Base-by-base conservation (phyloP, 2,888 invertebrate genomes). In the Prionchulus punctatus region DNA sequence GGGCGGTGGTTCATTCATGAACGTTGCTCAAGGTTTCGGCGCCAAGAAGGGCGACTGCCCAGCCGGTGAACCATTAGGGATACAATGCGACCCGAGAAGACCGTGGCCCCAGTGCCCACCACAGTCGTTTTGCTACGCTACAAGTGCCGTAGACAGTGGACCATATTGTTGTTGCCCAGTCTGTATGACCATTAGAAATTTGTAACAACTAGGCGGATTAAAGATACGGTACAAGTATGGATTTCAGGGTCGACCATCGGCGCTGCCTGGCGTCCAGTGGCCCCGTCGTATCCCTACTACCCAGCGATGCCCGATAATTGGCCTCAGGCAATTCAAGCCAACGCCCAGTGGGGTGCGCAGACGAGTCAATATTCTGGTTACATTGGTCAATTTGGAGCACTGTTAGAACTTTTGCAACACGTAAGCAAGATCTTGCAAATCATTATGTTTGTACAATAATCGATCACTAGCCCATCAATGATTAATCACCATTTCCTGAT, bases 71-170 rank as follows among this genome's bases (percentile, higher is more conserved):
- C 64, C 66, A 7, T 64, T 70, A 47, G 66, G 66, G 26, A 64
- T 68, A 50, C 68, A 69, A 50, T 69, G 69, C 56, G 69, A 69
- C 60, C 66, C 69, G 31, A 69, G 69, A 61, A 58, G 68, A 28
- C 69, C 69, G 43, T 70, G 69, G 69, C 69, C 69, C 45, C 66
- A 67, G 58, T 69, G 69, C 59, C 69, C 69, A 27, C 69, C 69
- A 45, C 69, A 70, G 59, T 64, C 64, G 53, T 69, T 67, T 60
- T 69, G 69, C 60, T 69, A 67, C 58, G 69, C 68, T 53, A 67
- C 68, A 57, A 69, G 68, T 63, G 62, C 65, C 43, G 69, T 70
- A 58, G 69, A 69, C 60, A 69, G 69, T 54, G 69, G 69, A 56
- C 69, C 69, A 54, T 69, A 69, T 57, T 69, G 66, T 64, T 69